phyloP scores from a whole-genome alignment of 2,888 invertebrate genomes.

The Lepidonotus clava region DNA sequence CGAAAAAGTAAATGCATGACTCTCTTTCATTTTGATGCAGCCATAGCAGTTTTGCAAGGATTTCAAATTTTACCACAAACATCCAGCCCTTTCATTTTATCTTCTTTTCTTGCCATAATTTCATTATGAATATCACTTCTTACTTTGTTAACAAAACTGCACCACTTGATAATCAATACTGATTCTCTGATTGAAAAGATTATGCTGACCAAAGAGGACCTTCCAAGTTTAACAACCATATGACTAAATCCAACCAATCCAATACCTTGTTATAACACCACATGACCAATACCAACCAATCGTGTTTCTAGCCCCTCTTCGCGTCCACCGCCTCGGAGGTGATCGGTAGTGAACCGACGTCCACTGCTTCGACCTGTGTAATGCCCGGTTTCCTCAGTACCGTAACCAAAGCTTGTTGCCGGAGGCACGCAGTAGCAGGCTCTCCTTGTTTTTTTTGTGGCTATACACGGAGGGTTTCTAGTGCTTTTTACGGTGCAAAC shows the following conservation, averaged over 20 bases:
- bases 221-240: background rate
- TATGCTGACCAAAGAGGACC: background rate
- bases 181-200: background rate
- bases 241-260: slow-evolving; percentile 13
- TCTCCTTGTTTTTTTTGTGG: background rate
- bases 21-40: no score
- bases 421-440: slow-evolving; percentile 31
- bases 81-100: no score
- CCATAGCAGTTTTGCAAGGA: no score
- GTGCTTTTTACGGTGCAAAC: slow-evolving; percentile 30
- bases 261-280: slow-evolving; percentile 24
- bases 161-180: no score
- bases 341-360: slow-evolving; percentile 20
- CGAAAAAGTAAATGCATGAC: no score
- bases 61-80: no score
- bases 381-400: slow-evolving; percentile 34
- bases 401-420: slow-evolving; percentile 1
- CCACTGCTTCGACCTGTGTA: slow-evolving; percentile 32
- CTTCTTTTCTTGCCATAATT: no score
- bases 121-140: no score
- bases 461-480: slow-evolving; percentile 33
- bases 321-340: slow-evolving; percentile 52
- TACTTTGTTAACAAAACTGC: no score
- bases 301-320: slow-evolving; percentile 53
- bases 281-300: slow-evolving; percentile 43